Conservation (phyloP, 2,113 vertebrate species). For the Felis chaus region DNA sequence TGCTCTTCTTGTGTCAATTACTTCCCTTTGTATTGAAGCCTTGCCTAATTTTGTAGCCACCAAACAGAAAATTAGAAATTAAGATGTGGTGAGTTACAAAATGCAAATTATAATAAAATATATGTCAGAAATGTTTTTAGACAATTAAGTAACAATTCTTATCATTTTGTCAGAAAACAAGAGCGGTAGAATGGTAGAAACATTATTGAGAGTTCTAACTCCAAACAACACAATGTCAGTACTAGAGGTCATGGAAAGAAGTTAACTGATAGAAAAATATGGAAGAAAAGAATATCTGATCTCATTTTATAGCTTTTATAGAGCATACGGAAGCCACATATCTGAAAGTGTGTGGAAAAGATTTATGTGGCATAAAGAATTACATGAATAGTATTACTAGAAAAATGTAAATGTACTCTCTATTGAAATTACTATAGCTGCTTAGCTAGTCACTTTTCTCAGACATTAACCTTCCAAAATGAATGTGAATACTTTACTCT, state of each 20-base stretch:
- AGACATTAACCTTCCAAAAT: slow-evolving; percentile 50
- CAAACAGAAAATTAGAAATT: slow-evolving; percentile 30
- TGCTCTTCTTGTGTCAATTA: slow-evolving; percentile 11
- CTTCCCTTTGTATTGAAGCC: not conserved
- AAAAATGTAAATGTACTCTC: slow-evolving; percentile 65
- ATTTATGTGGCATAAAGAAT: slow-evolving; percentile 69
- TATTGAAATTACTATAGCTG: slow-evolving; percentile 59
- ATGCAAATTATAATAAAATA: not conserved
- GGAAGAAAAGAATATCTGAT: slow-evolving; percentile 2
- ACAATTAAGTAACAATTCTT: not conserved
- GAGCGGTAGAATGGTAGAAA: not conserved
- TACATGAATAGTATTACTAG: slow-evolving; percentile 58
- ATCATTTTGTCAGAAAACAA: not conserved
- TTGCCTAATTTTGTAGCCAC: not conserved
- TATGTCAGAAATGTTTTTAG: slow-evolving; percentile 25
- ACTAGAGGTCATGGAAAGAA: slow-evolving; percentile 19
- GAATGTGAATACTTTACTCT: slow-evolving; percentile 45
- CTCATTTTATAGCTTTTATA: slow-evolving; percentile 41
- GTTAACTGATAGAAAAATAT: slow-evolving; percentile 41
- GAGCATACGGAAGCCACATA: slow-evolving; percentile 47
- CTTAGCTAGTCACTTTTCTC: slow-evolving; percentile 63
- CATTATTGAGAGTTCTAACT: not conserved
- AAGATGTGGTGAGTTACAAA: slow-evolving; percentile 6
- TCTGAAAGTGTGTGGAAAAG: slow-evolving; percentile 26
- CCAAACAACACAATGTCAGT: not conserved